These are phyloP conservation scores for Eupristina koningsbergeri DNA, from an alignment of 1,140 invertebrate species.

Conservation along the genomic window DNA sequence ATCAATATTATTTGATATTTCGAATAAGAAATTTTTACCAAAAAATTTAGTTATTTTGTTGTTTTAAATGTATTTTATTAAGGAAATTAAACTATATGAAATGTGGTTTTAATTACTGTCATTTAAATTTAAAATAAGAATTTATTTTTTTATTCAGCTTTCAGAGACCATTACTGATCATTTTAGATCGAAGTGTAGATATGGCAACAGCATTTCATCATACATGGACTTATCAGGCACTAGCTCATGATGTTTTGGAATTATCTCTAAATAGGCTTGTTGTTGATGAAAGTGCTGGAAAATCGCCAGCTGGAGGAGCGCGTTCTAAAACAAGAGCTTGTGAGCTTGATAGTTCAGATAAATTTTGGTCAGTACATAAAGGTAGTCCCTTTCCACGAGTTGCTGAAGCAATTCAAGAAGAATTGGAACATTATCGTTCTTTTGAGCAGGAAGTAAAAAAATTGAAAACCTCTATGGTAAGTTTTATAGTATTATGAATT, in stretches of 20 bases:
- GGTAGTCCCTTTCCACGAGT: constrained; percentile 97
- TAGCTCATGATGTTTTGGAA: constrained; percentile 95
- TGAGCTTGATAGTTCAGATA: constrained; percentile 91
- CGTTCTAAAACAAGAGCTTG: constrained; percentile 88
- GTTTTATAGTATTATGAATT: constrained; percentile 1
- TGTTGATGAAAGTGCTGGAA: constrained; percentile 81
- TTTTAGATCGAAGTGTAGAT: constrained; percentile 96
- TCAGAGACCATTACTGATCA: constrained; percentile 91
- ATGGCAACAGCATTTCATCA: constrained; percentile 98
- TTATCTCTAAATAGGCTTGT: constrained; percentile 90
- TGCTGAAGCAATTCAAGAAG: constrained; percentile 98
- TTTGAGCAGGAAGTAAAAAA: constrained; percentile 98
- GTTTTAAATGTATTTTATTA: no score
- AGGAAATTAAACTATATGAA: no score
- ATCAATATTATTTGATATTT: no score
- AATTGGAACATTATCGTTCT: constrained; percentile 93
- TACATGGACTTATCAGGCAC: constrained; percentile 99
- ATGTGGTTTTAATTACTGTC: no score
- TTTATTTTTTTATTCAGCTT: constrained; percentile 78
- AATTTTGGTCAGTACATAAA: constrained; percentile 94
- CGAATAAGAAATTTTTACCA: no score
- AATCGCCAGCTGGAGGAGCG: constrained; percentile 75
- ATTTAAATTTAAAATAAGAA: not conserved
- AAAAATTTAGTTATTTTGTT: no score
- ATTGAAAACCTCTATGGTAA: constrained; percentile 91